These are phyloP conservation scores for Gopherus evgoodei DNA, from an alignment of 2,113 vertebrate species.

Conservation along the genomic window DNA sequence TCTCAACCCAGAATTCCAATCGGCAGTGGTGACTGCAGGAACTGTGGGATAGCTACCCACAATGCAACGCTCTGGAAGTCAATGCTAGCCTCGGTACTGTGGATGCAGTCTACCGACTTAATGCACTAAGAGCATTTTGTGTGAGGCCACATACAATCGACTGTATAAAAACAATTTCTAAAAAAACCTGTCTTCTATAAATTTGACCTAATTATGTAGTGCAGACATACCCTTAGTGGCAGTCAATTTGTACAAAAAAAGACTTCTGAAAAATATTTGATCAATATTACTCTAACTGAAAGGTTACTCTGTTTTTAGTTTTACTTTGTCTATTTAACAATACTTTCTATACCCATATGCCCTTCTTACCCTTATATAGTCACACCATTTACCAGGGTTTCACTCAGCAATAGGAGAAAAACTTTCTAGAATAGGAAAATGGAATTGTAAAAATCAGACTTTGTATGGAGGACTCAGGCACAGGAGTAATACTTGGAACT, in stretches of 20 bases:
- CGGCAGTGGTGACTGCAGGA: too few relatives aligned
- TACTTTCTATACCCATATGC: background rate
- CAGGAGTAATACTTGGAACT: background rate
- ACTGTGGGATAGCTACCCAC: too few relatives aligned
- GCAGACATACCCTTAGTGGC: constrained; percentile 23
- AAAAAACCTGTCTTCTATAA: too few relatives aligned
- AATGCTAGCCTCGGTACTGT: too few relatives aligned
- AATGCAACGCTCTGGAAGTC: too few relatives aligned
- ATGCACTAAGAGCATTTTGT: too few relatives aligned
- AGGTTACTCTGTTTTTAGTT: background rate
- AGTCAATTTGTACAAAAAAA: background rate
- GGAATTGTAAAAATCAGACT: background rate
- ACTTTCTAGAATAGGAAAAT: background rate
- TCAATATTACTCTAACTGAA: background rate
- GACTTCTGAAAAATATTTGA: background rate
- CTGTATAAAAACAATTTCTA: too few relatives aligned
- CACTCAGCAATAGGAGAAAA: background rate
- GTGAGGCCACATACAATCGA: too few relatives aligned
- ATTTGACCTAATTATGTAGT: too few relatives aligned
- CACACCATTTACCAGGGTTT: background rate
- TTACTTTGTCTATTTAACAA: background rate
- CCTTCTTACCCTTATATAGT: background rate
- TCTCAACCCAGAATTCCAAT: too few relatives aligned
- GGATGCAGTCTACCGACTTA: too few relatives aligned
- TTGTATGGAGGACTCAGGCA: background rate